Percentiles rank a stretch among this genome's conserved stretches.
Conservation (phyloP, 1,140 invertebrate species). For the Acromyrmex charruanus region DNA sequence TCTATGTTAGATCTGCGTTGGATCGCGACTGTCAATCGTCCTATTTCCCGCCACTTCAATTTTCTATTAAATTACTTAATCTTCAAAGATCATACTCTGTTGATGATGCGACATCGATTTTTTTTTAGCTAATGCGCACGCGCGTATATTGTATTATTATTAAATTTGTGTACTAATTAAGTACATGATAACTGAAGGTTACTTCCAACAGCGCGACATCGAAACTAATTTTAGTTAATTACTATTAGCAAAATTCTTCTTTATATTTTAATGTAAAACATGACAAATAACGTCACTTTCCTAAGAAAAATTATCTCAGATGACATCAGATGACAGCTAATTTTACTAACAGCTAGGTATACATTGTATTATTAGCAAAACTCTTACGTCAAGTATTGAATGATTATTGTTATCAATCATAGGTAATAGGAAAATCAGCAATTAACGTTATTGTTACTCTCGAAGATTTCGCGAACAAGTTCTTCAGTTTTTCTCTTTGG, state of each 20-base stretch:
- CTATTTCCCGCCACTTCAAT: constrained; percentile 24
- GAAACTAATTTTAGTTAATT: neutral
- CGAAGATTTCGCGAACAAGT: neutral
- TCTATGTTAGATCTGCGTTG: constrained; percentile 59
- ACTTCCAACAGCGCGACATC: neutral
- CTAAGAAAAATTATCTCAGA: neutral
- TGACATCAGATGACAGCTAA: neutral
- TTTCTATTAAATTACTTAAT: constrained; percentile 60
- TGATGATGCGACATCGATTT: neutral
- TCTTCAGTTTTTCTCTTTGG: neutral
- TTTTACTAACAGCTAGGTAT: neutral
- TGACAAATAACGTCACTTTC: too few species aligned
- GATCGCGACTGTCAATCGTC: neutral
- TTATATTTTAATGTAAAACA: too few species aligned
- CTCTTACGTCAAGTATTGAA: neutral
- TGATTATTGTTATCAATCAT: neutral
- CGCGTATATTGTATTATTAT: neutral
- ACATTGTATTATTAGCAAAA: neutral
- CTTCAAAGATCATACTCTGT: neutral
- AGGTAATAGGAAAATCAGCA: neutral
- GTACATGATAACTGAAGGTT: too few species aligned
- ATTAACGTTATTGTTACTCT: neutral
- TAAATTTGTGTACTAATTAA: neutral
- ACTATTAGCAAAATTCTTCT: neutral
- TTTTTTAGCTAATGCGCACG: too few species aligned